These are phyloP conservation scores for Gila orcuttii DNA, from an alignment of 2,113 vertebrate species.

Conservation along the genomic window DNA sequence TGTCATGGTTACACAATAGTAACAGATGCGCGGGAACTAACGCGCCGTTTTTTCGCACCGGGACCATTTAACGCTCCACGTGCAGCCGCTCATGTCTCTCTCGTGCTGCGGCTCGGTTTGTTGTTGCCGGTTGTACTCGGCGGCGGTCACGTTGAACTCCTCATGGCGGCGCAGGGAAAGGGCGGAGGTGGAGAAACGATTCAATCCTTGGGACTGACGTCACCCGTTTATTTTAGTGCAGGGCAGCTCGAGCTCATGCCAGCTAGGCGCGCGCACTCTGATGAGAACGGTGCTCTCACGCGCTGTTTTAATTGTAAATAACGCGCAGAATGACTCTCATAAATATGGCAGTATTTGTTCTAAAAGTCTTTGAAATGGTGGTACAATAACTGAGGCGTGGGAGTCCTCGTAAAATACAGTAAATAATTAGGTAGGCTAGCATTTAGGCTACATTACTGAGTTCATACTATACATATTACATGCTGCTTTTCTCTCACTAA, in stretches of 20 bases:
- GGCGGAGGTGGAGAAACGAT: constrained; percentile 15
- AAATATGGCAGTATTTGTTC: not conserved
- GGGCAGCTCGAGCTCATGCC: constrained; percentile 10
- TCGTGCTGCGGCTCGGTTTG: constrained; percentile 38
- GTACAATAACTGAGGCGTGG: too few species aligned
- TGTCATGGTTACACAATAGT: constrained; percentile 36
- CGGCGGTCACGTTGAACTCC: constrained; percentile 77
- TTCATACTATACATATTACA: not conserved
- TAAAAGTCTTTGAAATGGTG: not conserved
- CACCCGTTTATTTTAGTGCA: constrained; percentile 23
- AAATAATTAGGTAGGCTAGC: not conserved
- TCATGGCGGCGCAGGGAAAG: constrained; percentile 61
- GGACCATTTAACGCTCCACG: constrained; percentile 60
- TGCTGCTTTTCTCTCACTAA: not conserved
- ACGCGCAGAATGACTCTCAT: not conserved
- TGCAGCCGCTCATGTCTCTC: constrained; percentile 64
- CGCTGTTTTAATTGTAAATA: not conserved
- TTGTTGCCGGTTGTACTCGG: constrained; percentile 51
- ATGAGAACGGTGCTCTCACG: not conserved
- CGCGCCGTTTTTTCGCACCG: constrained; percentile 51
- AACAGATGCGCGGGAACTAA: constrained; percentile 23
- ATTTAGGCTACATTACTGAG: not conserved
- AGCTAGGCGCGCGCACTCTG: not conserved
- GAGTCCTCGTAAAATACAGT: not conserved
- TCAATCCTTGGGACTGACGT: constrained; percentile 24